Evolutionary conservation across 1,140 invertebrate genomes (phyloP), one percentile per base, ranked within the genome.

Genomic region (Heliothis subflexa): DNA sequence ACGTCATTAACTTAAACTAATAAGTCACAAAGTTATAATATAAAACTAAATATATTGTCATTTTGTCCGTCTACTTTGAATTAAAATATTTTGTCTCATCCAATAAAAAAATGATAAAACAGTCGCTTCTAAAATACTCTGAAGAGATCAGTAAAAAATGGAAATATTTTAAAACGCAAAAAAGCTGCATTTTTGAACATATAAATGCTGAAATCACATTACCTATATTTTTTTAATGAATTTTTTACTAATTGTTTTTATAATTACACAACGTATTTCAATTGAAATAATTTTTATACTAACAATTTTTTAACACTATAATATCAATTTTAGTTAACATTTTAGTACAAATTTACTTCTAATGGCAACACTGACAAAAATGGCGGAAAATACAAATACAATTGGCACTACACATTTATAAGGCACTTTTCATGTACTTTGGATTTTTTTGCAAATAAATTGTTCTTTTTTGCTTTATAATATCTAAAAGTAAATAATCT

Each of bases 381-480:
- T 64, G 61, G 61, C 61, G 28, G 61, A 64, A 45, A 47, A 55
- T 45, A 72, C 70, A 18, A 57, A 55, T 72, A 62, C 40, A 74
- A 59, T 49, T 74, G 55, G 64, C 64, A 68, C 64, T 49, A 59
- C 16, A 47, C n/a, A 40, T 14, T 55, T 14, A 49, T 74, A 74
- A 74, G 72, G 72, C 72, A 74, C 72, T 74, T 61, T 78, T 55
- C 40, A 25, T 55, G 70, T 75, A 66, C 40, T 70, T 50, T 78
- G 54, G 14, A 68, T 78, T 78, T 64, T 33, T 72, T 77, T 54
- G 64, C 33, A 2, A 50, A 49, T 66, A 66, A 50, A 68, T 47
- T 7, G 2, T 21, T 16, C 7, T 13, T 68, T 21, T 21, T 28
- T 40, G 0, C 33, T 40, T 7, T 7, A 40, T 40, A 40, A 7